A percentile compares a stretch with the other conserved stretches of the same genome.
Conservation (phyloP, 2,113 vertebrate species). For the Oenanthe oenanthe region DNA sequence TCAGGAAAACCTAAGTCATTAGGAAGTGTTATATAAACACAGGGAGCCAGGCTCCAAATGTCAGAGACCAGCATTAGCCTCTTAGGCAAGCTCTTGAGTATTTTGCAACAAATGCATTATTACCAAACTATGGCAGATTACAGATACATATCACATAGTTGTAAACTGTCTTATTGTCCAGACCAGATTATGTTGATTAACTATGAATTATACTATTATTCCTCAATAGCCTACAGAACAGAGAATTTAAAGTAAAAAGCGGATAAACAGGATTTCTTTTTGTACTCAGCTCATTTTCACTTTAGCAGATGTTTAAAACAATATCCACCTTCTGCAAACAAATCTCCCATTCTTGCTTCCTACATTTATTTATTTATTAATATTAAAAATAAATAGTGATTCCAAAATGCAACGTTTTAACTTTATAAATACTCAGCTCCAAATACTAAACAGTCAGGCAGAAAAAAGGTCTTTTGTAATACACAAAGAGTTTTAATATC, state of each 20-base stretch:
- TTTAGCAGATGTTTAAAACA: background rate
- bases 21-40: background rate
- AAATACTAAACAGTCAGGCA: background rate
- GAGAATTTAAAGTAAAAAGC: background rate
- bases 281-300: background rate
- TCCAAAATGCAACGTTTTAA: background rate
- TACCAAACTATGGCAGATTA: background rate
- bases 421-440: background rate
- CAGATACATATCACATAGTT: background rate
- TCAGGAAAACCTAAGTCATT: background rate
- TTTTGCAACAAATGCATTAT: background rate
- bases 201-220: background rate
- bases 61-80: background rate
- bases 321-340: background rate
- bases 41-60: background rate
- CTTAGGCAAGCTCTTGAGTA: background rate
- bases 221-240: rapidly evolving
- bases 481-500: background rate
- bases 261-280: background rate
- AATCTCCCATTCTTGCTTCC: background rate
- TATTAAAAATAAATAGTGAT: background rate
- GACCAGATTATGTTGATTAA: background rate
- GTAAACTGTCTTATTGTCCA: background rate
- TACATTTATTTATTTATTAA: background rate
- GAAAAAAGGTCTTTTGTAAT: background rate